These are phyloP conservation scores for Fragum sueziense DNA, from an alignment of 2,888 invertebrate species.

Conservation along the genomic window DNA sequence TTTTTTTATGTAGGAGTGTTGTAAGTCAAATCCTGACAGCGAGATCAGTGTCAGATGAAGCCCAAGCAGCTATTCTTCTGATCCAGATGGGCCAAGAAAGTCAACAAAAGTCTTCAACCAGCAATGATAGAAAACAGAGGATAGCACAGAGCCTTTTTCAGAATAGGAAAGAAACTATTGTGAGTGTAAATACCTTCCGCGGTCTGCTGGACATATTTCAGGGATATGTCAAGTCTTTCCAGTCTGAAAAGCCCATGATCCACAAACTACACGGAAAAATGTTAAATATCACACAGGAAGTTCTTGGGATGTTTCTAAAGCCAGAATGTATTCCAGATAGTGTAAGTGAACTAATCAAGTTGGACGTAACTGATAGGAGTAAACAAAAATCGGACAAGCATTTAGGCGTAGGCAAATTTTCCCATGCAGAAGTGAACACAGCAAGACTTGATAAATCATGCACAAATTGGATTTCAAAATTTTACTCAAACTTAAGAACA, in stretches of 20 bases:
- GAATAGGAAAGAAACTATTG: conserved; percentile 4
- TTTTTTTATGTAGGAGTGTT: too few relatives aligned
- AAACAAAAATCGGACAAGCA: conserved; percentile 25
- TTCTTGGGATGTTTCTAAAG: conserved; percentile 5
- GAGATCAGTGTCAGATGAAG: conserved; percentile 40
- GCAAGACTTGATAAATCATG: conserved; percentile 18
- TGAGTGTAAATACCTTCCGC: conserved; percentile 16
- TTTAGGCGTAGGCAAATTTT: conserved; percentile 23
- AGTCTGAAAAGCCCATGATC: conserved; percentile 16
- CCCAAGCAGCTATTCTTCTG: conserved; percentile 33
- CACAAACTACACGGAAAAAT: background rate
- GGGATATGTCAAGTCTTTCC: background rate
- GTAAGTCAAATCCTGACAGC: too few relatives aligned
- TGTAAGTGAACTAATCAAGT: background rate
- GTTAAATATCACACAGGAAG: background rate
- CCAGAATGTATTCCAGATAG: background rate
- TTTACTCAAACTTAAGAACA: conserved; percentile 16
- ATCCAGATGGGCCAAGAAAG: conserved; percentile 25
- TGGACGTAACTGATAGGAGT: conserved; percentile 8
- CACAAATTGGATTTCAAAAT: background rate
- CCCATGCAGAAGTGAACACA: background rate
- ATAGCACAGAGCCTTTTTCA: conserved; percentile 19
- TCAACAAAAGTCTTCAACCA: conserved; percentile 32
- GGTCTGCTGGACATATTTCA: conserved; percentile 24
- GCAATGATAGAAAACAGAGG: conserved; percentile 31